phyloP scores from a whole-genome alignment of 2,797 vertebrate species.

The Limnodromus scolopaceus region DNA sequence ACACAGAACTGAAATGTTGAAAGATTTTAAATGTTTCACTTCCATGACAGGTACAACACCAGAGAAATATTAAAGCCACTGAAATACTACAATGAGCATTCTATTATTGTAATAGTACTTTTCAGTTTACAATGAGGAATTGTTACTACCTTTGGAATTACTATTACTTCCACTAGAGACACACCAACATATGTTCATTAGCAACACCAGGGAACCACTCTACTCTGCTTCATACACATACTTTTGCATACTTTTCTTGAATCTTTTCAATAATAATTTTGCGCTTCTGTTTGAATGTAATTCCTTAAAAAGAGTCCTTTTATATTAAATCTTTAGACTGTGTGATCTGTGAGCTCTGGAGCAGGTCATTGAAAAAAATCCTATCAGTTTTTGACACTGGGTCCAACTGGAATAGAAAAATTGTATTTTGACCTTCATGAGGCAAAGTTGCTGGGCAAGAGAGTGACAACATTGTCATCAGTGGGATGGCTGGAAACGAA shows the following conservation, averaged over 20 bases:
- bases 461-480: not conserved
- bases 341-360: not conserved
- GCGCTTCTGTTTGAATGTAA: not conserved
- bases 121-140: not conserved
- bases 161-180: not conserved
- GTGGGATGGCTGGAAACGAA: not conserved
- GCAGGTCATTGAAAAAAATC: not conserved
- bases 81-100: not conserved
- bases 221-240: not conserved
- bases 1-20: constrained; percentile 84
- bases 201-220: not conserved
- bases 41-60: not conserved
- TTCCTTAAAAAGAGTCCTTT: not conserved
- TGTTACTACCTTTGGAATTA: not conserved
- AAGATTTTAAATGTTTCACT: not conserved
- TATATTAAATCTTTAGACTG: not conserved
- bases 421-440: not conserved
- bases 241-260: not conserved
- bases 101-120: not conserved
- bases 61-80: not conserved
- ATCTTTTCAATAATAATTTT: not conserved
- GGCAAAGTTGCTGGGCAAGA: not conserved
- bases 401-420: not conserved
- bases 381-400: not conserved
- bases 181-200: not conserved